Conservation (phyloP, 2,888 invertebrate species). For the Crematogaster levior region DNA sequence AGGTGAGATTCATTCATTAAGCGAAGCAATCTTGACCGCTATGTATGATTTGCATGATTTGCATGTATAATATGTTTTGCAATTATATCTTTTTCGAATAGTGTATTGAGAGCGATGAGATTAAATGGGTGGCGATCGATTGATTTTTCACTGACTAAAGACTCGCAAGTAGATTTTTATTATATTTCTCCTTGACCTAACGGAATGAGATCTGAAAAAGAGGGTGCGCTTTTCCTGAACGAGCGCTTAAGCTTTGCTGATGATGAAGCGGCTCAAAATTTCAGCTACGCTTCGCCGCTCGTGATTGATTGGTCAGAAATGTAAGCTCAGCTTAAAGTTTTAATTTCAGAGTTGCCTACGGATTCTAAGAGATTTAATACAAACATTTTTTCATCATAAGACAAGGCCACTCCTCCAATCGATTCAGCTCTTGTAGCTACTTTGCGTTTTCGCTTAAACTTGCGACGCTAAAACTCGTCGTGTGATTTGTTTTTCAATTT, state of each 20-base stretch:
- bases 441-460: not conserved
- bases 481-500: slow-evolving; percentile 37
- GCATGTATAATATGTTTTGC: too few relatives aligned
- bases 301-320: slow-evolving; percentile 62
- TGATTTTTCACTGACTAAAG: slow-evolving; percentile 35
- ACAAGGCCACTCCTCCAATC: slow-evolving; percentile 7
- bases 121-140: slow-evolving; percentile 23
- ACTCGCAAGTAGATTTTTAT: slow-evolving; percentile 25
- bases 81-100: not conserved
- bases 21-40: not conserved
- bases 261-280: slow-evolving; percentile 56
- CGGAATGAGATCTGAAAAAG: slow-evolving; percentile 20
- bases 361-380: slow-evolving; percentile 58
- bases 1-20: slow-evolving; percentile 13
- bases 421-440: not conserved
- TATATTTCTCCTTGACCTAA: slow-evolving; percentile 38
- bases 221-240: slow-evolving; percentile 16
- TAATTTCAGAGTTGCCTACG: slow-evolving; percentile 47
- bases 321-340: slow-evolving; percentile 54
- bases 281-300: slow-evolving; percentile 45
- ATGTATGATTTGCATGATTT: not conserved
- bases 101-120: slow-evolving; percentile 3
- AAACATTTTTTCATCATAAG: slow-evolving; percentile 52
- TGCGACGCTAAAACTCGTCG: not conserved
- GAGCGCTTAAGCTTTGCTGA: slow-evolving; percentile 31